Percentiles rank a stretch among this genome's conserved stretches.
These are phyloP conservation scores for Vesta saturnalis DNA, from an alignment of 2,888 invertebrate species.

Conservation along the genomic window DNA sequence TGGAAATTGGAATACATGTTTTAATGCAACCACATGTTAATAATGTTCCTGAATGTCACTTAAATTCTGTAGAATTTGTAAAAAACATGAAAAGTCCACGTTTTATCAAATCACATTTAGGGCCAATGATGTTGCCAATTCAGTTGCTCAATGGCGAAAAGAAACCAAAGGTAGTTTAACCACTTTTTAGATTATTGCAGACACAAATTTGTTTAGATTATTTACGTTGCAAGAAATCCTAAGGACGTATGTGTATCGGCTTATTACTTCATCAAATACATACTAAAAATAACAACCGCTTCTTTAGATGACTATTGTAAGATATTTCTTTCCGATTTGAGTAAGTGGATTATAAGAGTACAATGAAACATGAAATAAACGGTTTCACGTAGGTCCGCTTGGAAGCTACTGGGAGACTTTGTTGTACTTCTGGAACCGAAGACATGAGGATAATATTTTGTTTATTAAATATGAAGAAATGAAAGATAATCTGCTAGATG, in stretches of 20 bases:
- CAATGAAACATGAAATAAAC: background rate
- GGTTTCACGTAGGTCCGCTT: background rate
- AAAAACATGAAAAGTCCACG: background rate
- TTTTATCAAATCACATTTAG: background rate
- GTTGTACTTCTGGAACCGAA: constrained; percentile 33
- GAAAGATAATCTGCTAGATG: too few relatives aligned
- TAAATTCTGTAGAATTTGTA: background rate
- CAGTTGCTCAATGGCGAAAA: background rate
- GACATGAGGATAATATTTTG: too few relatives aligned
- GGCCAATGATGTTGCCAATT: background rate
- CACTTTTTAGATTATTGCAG: background rate
- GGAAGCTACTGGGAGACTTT: constrained; percentile 41
- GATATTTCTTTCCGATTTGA: background rate
- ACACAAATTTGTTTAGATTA: background rate
- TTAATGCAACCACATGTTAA: background rate
- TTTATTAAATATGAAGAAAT: too few relatives aligned
- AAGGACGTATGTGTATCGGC: background rate
- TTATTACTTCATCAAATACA: background rate
- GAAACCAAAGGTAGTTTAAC: background rate
- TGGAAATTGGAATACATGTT: too few relatives aligned
- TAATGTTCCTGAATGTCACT: background rate
- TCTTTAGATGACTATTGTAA: background rate
- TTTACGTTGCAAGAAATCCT: background rate
- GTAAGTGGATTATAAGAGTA: background rate
- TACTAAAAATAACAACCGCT: background rate